phyloP scores from a whole-genome alignment of 2,888 invertebrate species.

The Coleophora deauratella region DNA sequence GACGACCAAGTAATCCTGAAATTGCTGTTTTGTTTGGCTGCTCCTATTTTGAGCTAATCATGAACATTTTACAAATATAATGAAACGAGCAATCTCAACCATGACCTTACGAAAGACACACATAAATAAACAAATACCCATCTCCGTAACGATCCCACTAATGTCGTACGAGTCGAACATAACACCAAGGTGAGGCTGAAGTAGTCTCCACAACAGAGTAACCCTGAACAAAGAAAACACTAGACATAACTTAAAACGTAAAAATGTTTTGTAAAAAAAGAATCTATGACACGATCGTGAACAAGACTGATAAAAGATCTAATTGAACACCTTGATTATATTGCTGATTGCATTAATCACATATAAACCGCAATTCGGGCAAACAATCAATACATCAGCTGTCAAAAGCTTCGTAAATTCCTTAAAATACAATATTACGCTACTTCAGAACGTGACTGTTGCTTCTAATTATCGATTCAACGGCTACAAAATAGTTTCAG shows the following conservation, averaged over 20 bases:
- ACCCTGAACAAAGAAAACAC: conserved; percentile 29
- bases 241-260: conserved; percentile 19
- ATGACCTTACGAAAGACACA: conserved; percentile 40
- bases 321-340: not conserved
- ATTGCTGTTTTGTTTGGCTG: no score
- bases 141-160: conserved; percentile 34
- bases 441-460: conserved; percentile 43
- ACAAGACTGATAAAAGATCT: not conserved
- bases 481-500: conserved; percentile 29
- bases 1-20: no score
- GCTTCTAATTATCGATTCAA: conserved; percentile 44
- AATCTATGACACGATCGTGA: conserved; percentile 7
- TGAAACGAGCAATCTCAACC: conserved; percentile 17
- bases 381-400: conserved; percentile 36
- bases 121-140: conserved; percentile 43
- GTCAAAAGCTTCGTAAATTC: conserved; percentile 27
- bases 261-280: conserved; percentile 17
- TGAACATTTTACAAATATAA: not conserved
- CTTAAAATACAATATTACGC: conserved; percentile 8
- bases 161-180: conserved; percentile 40
- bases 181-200: conserved; percentile 46
- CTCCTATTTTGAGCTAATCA: not conserved
- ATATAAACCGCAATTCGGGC: not conserved
- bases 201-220: conserved; percentile 24
- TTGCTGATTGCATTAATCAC: not conserved